A percentile compares a stretch with the other conserved stretches of the same genome.
Conservation (phyloP, 2,797 vertebrate genomes). For the Pseudocheirus occidentalis region DNA sequence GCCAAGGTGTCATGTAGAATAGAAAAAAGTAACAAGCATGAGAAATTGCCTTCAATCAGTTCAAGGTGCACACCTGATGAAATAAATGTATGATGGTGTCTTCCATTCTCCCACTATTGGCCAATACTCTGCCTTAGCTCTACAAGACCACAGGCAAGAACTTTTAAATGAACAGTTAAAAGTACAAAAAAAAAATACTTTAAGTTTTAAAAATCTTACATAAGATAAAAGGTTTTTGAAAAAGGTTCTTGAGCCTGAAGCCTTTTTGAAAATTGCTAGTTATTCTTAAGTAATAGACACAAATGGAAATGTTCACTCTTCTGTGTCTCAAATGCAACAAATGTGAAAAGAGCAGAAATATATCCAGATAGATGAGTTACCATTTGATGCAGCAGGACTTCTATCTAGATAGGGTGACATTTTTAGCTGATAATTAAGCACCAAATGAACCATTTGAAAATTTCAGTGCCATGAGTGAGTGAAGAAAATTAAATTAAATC, state of each 20-base stretch:
- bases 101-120: background rate
- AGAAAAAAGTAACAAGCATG: background rate
- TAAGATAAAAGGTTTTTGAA: background rate
- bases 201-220: conserved; percentile 9
- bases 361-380: conserved; percentile 70
- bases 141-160: conserved; percentile 16
- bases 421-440: conserved; percentile 84
- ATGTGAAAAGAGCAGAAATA: conserved; percentile 58
- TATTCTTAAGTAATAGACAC: conserved; percentile 66
- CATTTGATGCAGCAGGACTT: conserved; percentile 70
- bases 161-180: background rate
- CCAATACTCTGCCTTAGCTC: background rate
- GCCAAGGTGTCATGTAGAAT: background rate
- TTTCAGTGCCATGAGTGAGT: conserved; percentile 77
- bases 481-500: conserved; percentile 84
- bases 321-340: conserved; percentile 38
- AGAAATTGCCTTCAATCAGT: background rate
- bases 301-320: conserved; percentile 59
- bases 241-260: background rate
- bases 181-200: conserved; percentile 5
- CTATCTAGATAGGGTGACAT: conserved; percentile 75
- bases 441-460: conserved; percentile 84
- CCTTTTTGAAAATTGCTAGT: conserved; percentile 38
- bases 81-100: background rate
- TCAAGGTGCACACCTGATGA: background rate